Base-by-base conservation (phyloP, 2,797 vertebrate species). In the Cossypha polioptera region DNA sequence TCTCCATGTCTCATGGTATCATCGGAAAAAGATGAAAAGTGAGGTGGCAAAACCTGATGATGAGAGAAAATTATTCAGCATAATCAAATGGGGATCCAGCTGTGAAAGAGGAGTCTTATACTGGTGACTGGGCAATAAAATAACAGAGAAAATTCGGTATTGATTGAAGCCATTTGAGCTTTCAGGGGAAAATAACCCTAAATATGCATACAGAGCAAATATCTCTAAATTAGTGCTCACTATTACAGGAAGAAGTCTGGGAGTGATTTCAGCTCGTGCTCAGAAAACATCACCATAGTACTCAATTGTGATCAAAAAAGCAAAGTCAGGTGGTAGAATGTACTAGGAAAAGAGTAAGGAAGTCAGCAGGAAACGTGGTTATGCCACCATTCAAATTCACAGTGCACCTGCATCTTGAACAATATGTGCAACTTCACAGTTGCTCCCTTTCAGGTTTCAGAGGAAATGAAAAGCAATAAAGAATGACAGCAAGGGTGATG, bases 341-440 rank as follows among this genome's bases (percentile, higher is more conserved):
- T 24, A 40, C 13, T 36, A 80, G 78, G 57, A 90, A 94, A 87
- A 43, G 68, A 71, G 68, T 71, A 36, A 89, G 94, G 92, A 96
- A 94, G 38, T 76, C 80, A 85, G 91, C 72, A 95, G 95, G 95
- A 96, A 94, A 71, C 0, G 5, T 19, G 25, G n/a, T 71, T 86
- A 47, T 67, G 45, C 21, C n/a, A 43, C 78, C 58, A 71, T 94
- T 94, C 78, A 92, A 82, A 80, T 63, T 84, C 72, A 77, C 21
- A 31, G 11, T 29, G 87, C 95, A 94, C 94, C 95, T 95, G 95
- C 75, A 77, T 61, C 57, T 88, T 71, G 74, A 94, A 95, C 91
- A 96, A 94, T 92, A 33, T 0, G 1, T 74, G 57, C 40, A 77
- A 31, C 50, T 85, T 79, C 4, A 1, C 29, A 67, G 53, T 89